These are phyloP conservation scores for Leucophenga montana DNA, from an alignment of 2,888 invertebrate genomes.

Conservation along the genomic window DNA sequence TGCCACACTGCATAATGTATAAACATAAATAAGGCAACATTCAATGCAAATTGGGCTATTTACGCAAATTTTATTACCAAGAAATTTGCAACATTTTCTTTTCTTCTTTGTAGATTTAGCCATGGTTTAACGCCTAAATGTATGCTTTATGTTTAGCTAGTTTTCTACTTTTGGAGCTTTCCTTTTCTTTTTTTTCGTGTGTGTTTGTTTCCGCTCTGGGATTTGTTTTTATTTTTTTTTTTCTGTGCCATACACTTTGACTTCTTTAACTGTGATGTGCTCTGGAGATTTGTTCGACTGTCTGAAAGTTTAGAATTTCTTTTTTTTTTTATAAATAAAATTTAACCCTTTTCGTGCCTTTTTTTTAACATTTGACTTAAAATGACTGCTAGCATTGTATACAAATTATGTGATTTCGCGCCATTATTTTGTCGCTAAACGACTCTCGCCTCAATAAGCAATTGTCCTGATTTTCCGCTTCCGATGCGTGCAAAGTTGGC, in stretches of 20 bases:
- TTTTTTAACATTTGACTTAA: neutral
- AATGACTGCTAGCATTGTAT: slow-evolving; percentile 34
- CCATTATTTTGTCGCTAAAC: slow-evolving; percentile 68
- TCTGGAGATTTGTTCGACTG: neutral
- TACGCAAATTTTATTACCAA: slow-evolving; percentile 71
- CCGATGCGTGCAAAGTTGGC: slow-evolving; percentile 37
- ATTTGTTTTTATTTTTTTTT: slow-evolving; percentile 32
- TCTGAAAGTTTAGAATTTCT: neutral
- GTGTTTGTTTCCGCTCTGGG: slow-evolving; percentile 38
- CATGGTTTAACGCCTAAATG: slow-evolving; percentile 23
- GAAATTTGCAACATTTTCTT: slow-evolving; percentile 60
- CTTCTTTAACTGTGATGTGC: slow-evolving; percentile 34
- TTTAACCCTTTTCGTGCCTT: slow-evolving; percentile 5
- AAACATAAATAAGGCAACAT: slow-evolving; percentile 61
- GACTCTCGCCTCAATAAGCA: slow-evolving; percentile 60
- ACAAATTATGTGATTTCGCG: slow-evolving; percentile 69
- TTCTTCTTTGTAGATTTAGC: slow-evolving; percentile 41
- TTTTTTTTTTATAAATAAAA: slow-evolving; percentile 26
- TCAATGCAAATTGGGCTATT: slow-evolving; percentile 69
- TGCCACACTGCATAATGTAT: neutral
- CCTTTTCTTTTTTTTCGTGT: too few relatives aligned
- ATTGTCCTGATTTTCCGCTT: slow-evolving; percentile 48
- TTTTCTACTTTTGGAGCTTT: neutral
- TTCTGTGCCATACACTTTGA: slow-evolving; percentile 55
- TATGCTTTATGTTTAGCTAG: slow-evolving; percentile 31